Conservation (phyloP, 2,113 vertebrate species). For the Gymnarchus niloticus region DNA sequence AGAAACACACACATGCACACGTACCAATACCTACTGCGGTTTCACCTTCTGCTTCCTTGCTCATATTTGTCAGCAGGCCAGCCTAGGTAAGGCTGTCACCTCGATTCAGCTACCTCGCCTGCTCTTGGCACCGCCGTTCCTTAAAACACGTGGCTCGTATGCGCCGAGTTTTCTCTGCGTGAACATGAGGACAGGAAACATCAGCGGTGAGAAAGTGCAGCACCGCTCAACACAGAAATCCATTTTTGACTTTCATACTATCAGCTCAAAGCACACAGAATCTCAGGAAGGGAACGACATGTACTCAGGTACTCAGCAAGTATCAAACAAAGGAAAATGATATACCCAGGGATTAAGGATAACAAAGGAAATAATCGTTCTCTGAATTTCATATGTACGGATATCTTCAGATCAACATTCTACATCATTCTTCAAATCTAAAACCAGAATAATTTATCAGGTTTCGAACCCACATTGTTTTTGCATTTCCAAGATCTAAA, state of each 20-base stretch:
- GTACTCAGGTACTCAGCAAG: not conserved
- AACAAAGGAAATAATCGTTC: not conserved
- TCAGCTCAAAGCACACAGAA: not conserved
- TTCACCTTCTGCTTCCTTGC: constrained; percentile 10
- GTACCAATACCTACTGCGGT: not conserved
- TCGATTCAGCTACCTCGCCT: not conserved
- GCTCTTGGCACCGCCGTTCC: not conserved
- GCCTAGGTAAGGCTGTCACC: constrained; percentile 12
- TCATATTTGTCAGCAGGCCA: not conserved
- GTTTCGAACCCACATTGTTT: not conserved
- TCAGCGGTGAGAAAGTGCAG: not conserved
- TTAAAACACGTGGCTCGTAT: not conserved
- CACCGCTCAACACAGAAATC: not conserved
- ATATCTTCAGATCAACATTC: not conserved
- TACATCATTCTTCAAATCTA: not conserved
- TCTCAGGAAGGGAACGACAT: not conserved
- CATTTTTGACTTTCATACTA: not conserved
- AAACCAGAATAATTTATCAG: not conserved
- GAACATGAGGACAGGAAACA: not conserved
- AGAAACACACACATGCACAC: not conserved
- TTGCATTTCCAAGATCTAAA: not conserved
- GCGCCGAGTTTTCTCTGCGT: not conserved
- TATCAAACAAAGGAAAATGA: not conserved
- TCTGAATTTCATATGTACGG: constrained; percentile 1
- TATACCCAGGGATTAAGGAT: not conserved